These are phyloP conservation scores for Loripinus fragilis DNA, from an alignment of 2,888 invertebrate genomes.

Conservation along the genomic window DNA sequence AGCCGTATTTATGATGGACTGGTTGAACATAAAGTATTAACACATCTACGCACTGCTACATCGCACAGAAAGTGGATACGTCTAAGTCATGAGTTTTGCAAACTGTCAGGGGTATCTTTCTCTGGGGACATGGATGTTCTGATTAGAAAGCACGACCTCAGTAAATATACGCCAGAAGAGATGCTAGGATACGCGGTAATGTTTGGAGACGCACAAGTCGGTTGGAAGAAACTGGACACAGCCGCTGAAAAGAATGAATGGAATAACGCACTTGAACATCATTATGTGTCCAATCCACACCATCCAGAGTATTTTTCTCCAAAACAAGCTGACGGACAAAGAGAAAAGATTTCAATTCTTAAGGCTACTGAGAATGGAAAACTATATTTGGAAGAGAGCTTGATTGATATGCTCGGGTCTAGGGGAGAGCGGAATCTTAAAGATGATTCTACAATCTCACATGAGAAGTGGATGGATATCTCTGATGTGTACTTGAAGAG, in stretches of 20 bases:
- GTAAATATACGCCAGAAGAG: conserved; percentile 52
- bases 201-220: conserved; percentile 46
- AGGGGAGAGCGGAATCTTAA: conserved; percentile 45
- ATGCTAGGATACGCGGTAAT: conserved; percentile 54
- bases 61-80: conserved; percentile 53
- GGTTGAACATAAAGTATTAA: conserved; percentile 36
- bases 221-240: conserved; percentile 32
- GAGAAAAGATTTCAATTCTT: conserved; percentile 32
- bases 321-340: conserved; percentile 18
- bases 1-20: conserved; percentile 27
- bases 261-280: conserved; percentile 40
- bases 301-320: conserved; percentile 58
- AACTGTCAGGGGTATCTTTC: conserved; percentile 38
- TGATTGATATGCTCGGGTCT: conserved; percentile 57
- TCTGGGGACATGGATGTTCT: conserved; percentile 36
- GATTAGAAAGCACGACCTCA: conserved; percentile 47
- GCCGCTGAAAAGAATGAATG: conserved; percentile 47
- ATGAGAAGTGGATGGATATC: conserved; percentile 52
- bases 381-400: conserved; percentile 45
- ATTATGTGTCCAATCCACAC: conserved; percentile 52
- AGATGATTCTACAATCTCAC: conserved; percentile 41
- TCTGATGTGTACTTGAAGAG: conserved; percentile 34
- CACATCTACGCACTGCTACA: conserved; percentile 41
- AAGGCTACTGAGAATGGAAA: conserved; percentile 29
- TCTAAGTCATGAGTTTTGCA: conserved; percentile 25